Evolutionary conservation across 2,113 vertebrate species (phyloP).

Genomic region (Caretta caretta): DNA sequence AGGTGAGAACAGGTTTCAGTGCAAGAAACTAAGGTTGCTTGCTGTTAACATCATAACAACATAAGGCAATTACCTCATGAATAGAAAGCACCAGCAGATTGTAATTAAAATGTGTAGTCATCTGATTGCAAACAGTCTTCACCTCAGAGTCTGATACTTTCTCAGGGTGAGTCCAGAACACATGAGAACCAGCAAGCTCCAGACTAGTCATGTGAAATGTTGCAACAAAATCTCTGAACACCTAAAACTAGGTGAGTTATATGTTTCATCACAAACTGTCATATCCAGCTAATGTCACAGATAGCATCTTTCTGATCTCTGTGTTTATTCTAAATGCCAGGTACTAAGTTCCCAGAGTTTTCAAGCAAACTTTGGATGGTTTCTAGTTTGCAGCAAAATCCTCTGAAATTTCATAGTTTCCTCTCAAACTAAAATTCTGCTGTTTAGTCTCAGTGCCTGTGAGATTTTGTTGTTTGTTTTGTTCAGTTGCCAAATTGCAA

Average conservation of each 20-base stretch:
- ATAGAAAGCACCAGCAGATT: neutral
- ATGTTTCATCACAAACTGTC: neutral
- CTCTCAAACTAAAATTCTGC: neutral
- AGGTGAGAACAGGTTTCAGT: neutral
- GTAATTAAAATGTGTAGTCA: neutral
- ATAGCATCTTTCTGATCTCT: neutral
- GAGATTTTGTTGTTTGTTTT: neutral
- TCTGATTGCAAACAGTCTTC: neutral
- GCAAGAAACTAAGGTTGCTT: neutral
- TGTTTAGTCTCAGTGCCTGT: neutral
- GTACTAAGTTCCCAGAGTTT: neutral
- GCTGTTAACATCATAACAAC: neutral
- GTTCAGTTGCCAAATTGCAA: neutral
- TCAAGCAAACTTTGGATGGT: neutral
- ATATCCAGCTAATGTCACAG: neutral
- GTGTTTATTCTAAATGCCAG: neutral
- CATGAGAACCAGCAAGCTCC: neutral
- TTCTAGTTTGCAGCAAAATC: neutral
- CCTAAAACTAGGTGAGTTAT: neutral
- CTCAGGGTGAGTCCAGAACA: neutral
- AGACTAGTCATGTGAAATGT: neutral
- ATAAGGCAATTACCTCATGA: neutral
- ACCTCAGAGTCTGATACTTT: neutral
- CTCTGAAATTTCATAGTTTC: neutral
- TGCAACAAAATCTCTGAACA: neutral